Percentiles rank a stretch among this genome's conserved stretches.
phyloP scores from a whole-genome alignment of 2,113 vertebrate genomes.

The Catagonus wagneri region DNA sequence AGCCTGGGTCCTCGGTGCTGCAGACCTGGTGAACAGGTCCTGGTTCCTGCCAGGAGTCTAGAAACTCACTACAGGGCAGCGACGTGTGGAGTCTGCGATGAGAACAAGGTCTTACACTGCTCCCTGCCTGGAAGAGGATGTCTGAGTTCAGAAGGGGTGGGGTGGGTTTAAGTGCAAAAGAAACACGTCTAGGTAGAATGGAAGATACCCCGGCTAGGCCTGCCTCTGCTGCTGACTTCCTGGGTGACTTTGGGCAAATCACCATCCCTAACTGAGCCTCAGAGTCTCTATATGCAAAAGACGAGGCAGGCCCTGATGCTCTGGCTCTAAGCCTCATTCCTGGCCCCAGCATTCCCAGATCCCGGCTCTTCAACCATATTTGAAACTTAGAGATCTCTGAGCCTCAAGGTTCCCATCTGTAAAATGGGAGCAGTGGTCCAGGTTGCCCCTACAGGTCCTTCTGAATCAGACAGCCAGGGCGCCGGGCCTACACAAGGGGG shows the following conservation, averaged over 20 bases:
- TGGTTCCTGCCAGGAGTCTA: background rate
- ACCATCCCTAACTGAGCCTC: background rate
- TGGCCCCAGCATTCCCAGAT: background rate
- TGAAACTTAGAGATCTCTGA: background rate
- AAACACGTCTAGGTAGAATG: background rate
- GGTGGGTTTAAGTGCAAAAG: background rate
- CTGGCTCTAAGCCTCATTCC: background rate
- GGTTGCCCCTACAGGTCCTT: too few relatives aligned
- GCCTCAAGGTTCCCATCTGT: background rate
- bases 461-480: background rate
- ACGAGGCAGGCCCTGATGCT: background rate
- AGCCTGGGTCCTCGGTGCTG: background rate
- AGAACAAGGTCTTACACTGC: background rate
- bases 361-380: background rate
- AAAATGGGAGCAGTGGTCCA: background rate
- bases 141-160: background rate
- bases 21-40: background rate
- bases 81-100: rapidly evolving
- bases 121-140: background rate
- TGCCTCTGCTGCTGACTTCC: background rate
- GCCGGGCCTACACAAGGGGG: background rate
- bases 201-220: background rate
- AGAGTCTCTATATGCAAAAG: background rate
- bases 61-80: background rate
- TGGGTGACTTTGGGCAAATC: background rate